Percentiles rank a stretch among this genome's conserved stretches.
Evolutionary conservation across 2,888 invertebrate genomes (phyloP).

Genomic region (Aspidiotus destructor): DNA sequence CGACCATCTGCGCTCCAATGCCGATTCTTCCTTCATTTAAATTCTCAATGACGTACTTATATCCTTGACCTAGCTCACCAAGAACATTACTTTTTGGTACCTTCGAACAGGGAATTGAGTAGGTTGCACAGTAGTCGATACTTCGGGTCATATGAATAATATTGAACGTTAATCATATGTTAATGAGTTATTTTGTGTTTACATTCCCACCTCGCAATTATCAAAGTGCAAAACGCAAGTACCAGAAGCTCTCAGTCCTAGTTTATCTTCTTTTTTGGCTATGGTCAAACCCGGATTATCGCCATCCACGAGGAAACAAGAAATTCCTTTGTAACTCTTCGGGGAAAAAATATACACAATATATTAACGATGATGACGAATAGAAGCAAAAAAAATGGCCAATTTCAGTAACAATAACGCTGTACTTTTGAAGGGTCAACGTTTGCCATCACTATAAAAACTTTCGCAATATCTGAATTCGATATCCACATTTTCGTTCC

Average conservation of each 20-base stretch:
- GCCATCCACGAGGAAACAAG: constrained; percentile 87
- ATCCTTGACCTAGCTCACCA: constrained; percentile 83
- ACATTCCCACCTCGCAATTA: constrained; percentile 61
- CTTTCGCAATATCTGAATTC: constrained; percentile 83
- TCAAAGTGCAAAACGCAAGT: constrained; percentile 93
- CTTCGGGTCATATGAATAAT: too few species aligned
- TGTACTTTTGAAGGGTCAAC: constrained; percentile 54
- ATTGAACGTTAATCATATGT: too few species aligned
- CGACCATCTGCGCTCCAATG: constrained; percentile 87
- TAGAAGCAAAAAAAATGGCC: not conserved
- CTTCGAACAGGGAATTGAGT: constrained; percentile 39
- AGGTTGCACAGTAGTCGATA: too few species aligned
- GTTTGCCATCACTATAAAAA: constrained; percentile 92
- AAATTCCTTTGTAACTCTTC: constrained; percentile 90
- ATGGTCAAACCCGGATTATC: constrained; percentile 78
- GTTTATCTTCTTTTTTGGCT: constrained; percentile 86
- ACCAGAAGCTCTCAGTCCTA: constrained; percentile 84
- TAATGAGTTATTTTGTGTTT: too few species aligned
- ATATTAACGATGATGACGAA: not conserved
- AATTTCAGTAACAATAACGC: too few species aligned
- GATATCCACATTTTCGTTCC: constrained; percentile 99
- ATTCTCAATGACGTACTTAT: constrained; percentile 91
- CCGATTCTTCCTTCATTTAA: constrained; percentile 88
- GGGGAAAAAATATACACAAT: not conserved
- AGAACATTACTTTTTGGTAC: constrained; percentile 71